Evolutionary conservation across 2,888 invertebrate genomes (phyloP), one percentile per base, ranked within the genome.

Genomic region (Lasioglossum oenotherae): DNA sequence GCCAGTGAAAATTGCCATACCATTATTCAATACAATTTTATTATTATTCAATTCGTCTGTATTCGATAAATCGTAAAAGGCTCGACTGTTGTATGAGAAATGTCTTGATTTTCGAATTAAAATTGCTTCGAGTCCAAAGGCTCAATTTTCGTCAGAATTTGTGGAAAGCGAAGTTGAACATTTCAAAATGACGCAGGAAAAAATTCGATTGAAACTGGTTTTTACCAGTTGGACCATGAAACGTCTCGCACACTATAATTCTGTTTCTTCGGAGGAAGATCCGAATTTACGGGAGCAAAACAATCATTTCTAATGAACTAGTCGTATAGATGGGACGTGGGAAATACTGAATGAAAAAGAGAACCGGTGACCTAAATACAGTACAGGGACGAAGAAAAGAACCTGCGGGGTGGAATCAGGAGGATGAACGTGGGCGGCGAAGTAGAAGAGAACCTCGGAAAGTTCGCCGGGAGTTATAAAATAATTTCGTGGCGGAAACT

Each of bases 381-480:
- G 77, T n/a, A 8, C 31, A 77, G n/a, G 67, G 19, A 46, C 31
- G 77, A 67, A 77, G 44, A 67, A 77, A 72, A 64, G 73, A 38
- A 77, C 8, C 35, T 16, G 41, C 69, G 16, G 69, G 14, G 14
- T 49, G 64, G 72, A 57, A 53, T 35, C 71, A n/a, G 80, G 71
- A 46, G 75, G 77, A 74, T 10, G 53, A 79, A 27, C 8, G 69
- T 57, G 75, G 75, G 19, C 49, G 19, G 35, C 4, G 76, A 60
- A 57, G 69, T 23, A 31, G 72, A 60, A 57, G 72, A 57, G 44
- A 80, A 49, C 71, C 53, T 69, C 41, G 53, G 72, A 81, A 82
- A 85, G 82, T 85, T 85, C 38, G 82, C 64, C 76, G 85, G 74
- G 84, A 85, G 85, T 85, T 85, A 85, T 85, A 85, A 85, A 85